Evolutionary conservation across 1,140 invertebrate species (phyloP), one percentile per base, ranked within the genome.

Genomic region (Leptinotarsa undecemlineata): DNA sequence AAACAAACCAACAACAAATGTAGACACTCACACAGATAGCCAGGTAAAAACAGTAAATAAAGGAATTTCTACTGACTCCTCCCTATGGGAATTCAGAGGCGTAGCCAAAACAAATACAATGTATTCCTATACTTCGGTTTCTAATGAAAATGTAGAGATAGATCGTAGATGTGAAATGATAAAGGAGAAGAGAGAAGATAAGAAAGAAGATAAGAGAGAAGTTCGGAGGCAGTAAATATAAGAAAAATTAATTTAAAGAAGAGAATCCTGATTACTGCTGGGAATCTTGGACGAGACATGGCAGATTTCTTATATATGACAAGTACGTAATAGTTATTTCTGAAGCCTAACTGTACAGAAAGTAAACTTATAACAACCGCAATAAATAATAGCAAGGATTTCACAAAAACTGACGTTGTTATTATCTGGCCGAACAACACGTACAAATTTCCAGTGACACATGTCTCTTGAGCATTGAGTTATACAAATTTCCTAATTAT

Each of bases 1-100:
- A 63, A 63, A 20, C 62, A 63, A 23, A 63, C 62, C 62, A 63
- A 17, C 62, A 63, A 63, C 21, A 63, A 63, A 63, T 63, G 14
- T 23, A 63, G 62, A 63, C 62, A 63, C 62, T 17, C 62, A 63
- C 21, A 63, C 62, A 23, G 13, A 63, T 63, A 63, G 13, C n/a
- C 14, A 63, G 19, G 19, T 13, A 63, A 63, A 63, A 63, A 63
- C 62, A 19, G 62, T 63, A 20, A 20, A 63, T 63, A 63, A 63
- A 63, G 14, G 14, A 15, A 63, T 20, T 20, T 63, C 19, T 20
- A 63, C 62, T 20, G 62, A 63, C 62, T 19, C 21, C 0, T 21
- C n/a, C 62, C 14, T 23, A 13, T 19, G 23, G n/a, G 19, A 63
- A 17, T 17, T 19, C 62, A 63, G 62, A 21, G 62, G 19, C 23